Evolutionary conservation across 2,797 vertebrate species (phyloP), one percentile per base, ranked within the genome.

Genomic region (Aselliscus stoliczkanus): DNA sequence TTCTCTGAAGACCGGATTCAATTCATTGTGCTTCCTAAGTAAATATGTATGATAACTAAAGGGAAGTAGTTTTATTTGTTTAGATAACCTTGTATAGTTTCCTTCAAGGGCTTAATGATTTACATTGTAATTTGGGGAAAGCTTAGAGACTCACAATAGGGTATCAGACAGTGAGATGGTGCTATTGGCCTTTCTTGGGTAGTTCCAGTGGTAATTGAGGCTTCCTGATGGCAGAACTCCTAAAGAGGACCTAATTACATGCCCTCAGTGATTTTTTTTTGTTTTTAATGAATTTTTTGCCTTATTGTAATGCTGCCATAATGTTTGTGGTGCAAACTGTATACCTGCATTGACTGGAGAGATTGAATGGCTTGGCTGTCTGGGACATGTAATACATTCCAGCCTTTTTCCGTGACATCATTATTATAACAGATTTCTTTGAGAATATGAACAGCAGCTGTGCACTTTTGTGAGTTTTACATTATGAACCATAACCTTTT

Each of bases 401-500:
- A 98, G 98, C 98, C 98, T 98, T 98, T 99, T 99, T 99, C 99
- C 98, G 96, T 99, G 98, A 99, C 98, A 98, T 99, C 99, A 99
- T 98, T 98, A 98, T 98, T 99, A 97, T 98, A 98, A 98, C 98
- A 99, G 98, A 98, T 98, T 98, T 99, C 98, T 98, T 98, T 98
- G 97, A 98, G 99, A 99, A 98, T 97, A 97, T 98, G 98, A 99
- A 98, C 99, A 99, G 99, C 99, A 98, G 98, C 98, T 99, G 99
- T 98, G 98, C 98, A 97, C 91, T 97, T 98, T 11, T 44, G 75
- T 96, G 94, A 96, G 96, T 98, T 99, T 99, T 98, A 97, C 96
- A 97, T 99, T 99, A 98, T 98, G 99, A 98, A 97, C 97, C 95
- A 69, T 96, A 96, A 97, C 96, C 96, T 97, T 98, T 98, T 98